A percentile compares a stretch with the other conserved stretches of the same genome.
Conservation (phyloP, 2,888 invertebrate genomes). For the Macrosoma leucophasiata region DNA sequence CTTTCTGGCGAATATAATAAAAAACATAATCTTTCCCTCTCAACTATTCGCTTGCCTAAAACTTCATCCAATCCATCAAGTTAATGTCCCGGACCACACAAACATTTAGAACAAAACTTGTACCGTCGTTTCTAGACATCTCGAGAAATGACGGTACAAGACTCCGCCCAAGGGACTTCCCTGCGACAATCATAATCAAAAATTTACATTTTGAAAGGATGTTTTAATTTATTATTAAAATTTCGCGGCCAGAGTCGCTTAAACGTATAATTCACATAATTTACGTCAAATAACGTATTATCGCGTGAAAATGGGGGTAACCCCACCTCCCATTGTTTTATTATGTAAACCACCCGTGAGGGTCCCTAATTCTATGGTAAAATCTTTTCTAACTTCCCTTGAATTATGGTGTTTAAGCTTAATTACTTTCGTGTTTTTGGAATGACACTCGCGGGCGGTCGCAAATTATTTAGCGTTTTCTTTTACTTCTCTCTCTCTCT, state of each 20-base stretch:
- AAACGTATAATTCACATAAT: conserved; percentile 46
- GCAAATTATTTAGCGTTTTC: not conserved
- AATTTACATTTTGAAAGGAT: conserved; percentile 70
- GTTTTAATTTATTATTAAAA: conserved; percentile 71
- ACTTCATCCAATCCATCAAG: no score
- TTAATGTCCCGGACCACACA: no score
- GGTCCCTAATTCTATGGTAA: conserved; percentile 51
- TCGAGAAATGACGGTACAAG: conserved; percentile 13
- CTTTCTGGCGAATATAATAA: no score
- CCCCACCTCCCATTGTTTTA: conserved; percentile 35
- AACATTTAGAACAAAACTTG: no score
- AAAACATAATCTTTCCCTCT: no score
- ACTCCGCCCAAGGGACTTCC: conserved; percentile 29
- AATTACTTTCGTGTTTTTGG: conserved; percentile 50
- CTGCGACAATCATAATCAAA: conserved; percentile 56
- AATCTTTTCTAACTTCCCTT: conserved; percentile 58
- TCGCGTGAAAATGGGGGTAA: conserved; percentile 26
- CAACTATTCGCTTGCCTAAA: no score
- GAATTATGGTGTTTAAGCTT: conserved; percentile 58
- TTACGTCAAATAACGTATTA: conserved; percentile 50
- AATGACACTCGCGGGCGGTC: conserved; percentile 13
- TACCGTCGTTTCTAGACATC: no score
- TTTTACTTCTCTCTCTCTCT: not conserved
- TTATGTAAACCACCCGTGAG: conserved; percentile 44
- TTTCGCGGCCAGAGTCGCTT: conserved; percentile 58